Conservation (phyloP, 2,797 vertebrate genomes). For the Falco berigora region DNA sequence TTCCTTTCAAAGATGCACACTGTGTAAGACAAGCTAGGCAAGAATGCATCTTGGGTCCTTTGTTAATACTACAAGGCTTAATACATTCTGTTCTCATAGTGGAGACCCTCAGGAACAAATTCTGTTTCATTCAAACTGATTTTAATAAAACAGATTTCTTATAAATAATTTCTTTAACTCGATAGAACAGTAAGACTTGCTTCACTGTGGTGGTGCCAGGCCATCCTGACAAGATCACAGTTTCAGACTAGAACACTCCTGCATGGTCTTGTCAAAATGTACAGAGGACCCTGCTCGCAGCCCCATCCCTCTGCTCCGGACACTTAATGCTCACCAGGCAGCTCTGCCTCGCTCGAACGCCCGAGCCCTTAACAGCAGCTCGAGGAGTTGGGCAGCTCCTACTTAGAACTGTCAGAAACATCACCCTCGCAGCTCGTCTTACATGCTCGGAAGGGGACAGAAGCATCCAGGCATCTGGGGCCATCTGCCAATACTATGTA, state of each 20-base stretch:
- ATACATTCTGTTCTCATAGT: background rate
- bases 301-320: background rate
- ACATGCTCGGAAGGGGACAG: background rate
- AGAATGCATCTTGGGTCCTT: background rate
- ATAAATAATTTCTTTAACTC: background rate
- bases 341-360: background rate
- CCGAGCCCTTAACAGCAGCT: background rate
- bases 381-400: background rate
- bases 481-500: rapidly evolving
- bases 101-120: conserved; percentile 32
- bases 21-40: background rate
- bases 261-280: background rate
- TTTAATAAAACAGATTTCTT: conserved; percentile 55
- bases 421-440: background rate
- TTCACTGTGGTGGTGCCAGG: background rate
- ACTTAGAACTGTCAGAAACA: background rate
- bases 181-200: background rate
- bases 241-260: background rate
- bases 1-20: background rate
- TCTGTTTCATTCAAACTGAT: conserved; percentile 32
- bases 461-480: background rate
- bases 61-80: background rate
- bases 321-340: background rate
- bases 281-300: background rate
- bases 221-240: background rate